Evolutionary conservation across 2,797 vertebrate genomes (phyloP).

Genomic region (Sebastes kiyomatsui): DNA sequence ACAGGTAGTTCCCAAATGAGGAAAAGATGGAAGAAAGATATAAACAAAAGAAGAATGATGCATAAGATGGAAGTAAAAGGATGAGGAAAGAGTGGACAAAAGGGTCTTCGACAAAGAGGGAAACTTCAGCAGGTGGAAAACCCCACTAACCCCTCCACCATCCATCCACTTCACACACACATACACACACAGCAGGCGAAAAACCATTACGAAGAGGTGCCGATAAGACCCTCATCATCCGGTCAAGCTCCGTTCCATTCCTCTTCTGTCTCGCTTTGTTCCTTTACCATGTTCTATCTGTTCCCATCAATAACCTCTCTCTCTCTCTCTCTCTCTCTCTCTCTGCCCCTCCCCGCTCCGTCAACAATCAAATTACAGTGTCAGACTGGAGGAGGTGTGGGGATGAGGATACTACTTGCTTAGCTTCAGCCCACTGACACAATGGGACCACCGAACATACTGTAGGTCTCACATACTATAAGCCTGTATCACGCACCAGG

Average conservation of each 20-base stretch:
- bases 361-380: conserved; percentile 62
- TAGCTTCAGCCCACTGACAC: conserved; percentile 20
- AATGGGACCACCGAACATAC: conserved; percentile 18
- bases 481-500: conserved; percentile 4
- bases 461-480: conserved; percentile 14
- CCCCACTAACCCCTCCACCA: conserved; percentile 14
- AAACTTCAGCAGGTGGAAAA: conserved; percentile 31
- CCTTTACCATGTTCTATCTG: conserved; percentile 46
- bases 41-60: background rate
- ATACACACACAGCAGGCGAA: conserved; percentile 5
- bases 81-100: background rate
- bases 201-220: conserved; percentile 28
- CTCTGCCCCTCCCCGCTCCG: background rate
- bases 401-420: conserved; percentile 2
- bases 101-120: conserved; percentile 7
- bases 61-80: background rate
- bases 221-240: conserved; percentile 58
- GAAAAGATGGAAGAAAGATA: background rate
- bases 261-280: conserved; percentile 48
- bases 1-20: background rate
- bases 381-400: conserved; percentile 22
- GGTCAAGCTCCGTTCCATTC: conserved; percentile 53
- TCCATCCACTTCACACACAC: conserved; percentile 33
- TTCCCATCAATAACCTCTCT: conserved; percentile 54
- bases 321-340: background rate